These are phyloP conservation scores for Meandrusa payeni DNA, from an alignment of 2,888 invertebrate species.

Conservation along the genomic window DNA sequence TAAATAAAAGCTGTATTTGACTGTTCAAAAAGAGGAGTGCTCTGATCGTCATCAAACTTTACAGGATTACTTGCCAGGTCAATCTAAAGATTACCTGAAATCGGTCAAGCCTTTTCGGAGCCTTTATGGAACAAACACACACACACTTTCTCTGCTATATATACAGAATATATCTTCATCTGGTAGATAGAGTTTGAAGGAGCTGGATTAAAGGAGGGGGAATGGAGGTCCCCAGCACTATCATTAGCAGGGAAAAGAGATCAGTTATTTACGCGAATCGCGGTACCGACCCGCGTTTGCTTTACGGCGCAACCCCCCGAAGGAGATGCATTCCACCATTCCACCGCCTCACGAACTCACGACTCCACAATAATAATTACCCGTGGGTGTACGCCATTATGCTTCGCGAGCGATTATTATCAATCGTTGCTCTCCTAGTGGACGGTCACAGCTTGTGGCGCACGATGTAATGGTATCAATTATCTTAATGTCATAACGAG, in stretches of 20 bases:
- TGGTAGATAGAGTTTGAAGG: too few relatives aligned
- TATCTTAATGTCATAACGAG: slow-evolving; percentile 78
- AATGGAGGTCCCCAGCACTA: slow-evolving; percentile 67
- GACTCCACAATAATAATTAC: slow-evolving; percentile 81
- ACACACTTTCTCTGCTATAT: too few relatives aligned
- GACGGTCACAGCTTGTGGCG: slow-evolving; percentile 77
- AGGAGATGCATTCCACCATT: slow-evolving; percentile 80
- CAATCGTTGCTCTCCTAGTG: slow-evolving; percentile 73
- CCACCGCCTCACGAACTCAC: slow-evolving; percentile 78
- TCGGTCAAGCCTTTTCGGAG: too few relatives aligned
- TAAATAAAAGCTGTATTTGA: too few relatives aligned
- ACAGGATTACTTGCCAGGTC: too few relatives aligned
- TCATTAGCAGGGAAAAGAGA: slow-evolving; percentile 77
- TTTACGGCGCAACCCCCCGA: slow-evolving; percentile 79
- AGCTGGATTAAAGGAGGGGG: too few relatives aligned
- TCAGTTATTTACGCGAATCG: slow-evolving; percentile 73
- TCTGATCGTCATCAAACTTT: too few relatives aligned
- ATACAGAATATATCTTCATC: too few relatives aligned
- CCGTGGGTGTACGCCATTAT: slow-evolving; percentile 81
- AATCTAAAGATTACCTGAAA: too few relatives aligned
- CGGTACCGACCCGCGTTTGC: slow-evolving; percentile 63
- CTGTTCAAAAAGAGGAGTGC: too few relatives aligned
- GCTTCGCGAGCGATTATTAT: slow-evolving; percentile 80
- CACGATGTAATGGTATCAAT: slow-evolving; percentile 74
- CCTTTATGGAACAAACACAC: too few relatives aligned